These are phyloP conservation scores for Cacatua alba DNA, from an alignment of 2,113 vertebrate genomes.

Conservation along the genomic window DNA sequence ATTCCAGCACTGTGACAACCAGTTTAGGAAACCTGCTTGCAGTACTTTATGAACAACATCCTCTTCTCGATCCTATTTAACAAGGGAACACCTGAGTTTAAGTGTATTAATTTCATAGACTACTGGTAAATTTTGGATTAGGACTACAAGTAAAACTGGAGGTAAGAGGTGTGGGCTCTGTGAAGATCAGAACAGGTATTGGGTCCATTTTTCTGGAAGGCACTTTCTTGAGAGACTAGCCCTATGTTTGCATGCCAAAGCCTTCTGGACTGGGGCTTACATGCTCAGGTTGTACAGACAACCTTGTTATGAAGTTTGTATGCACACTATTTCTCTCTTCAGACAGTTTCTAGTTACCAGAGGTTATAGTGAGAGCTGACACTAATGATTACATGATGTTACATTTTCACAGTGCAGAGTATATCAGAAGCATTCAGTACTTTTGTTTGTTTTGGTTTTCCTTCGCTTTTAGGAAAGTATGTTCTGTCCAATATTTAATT, in stretches of 20 bases:
- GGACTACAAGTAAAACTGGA: background rate
- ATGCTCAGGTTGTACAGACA: background rate
- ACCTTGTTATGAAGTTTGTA: background rate
- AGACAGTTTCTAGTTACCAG: background rate
- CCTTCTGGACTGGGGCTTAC: background rate
- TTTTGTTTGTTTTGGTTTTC: background rate
- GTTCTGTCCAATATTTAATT: background rate
- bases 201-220: background rate
- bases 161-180: background rate
- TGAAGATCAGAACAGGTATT: background rate
- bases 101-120: background rate
- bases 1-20: background rate
- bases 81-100: background rate
- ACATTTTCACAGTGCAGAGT: background rate
- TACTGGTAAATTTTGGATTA: background rate
- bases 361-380: background rate
- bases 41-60: background rate
- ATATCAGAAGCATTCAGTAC: background rate
- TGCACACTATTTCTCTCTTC: background rate
- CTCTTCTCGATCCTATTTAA: rapidly evolving
- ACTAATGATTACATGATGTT: background rate
- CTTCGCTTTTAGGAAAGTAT: background rate
- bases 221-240: background rate
- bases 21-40: background rate
- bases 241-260: background rate